Base-by-base conservation (phyloP, 2,797 vertebrate genomes). In the Syngnathus acus region DNA sequence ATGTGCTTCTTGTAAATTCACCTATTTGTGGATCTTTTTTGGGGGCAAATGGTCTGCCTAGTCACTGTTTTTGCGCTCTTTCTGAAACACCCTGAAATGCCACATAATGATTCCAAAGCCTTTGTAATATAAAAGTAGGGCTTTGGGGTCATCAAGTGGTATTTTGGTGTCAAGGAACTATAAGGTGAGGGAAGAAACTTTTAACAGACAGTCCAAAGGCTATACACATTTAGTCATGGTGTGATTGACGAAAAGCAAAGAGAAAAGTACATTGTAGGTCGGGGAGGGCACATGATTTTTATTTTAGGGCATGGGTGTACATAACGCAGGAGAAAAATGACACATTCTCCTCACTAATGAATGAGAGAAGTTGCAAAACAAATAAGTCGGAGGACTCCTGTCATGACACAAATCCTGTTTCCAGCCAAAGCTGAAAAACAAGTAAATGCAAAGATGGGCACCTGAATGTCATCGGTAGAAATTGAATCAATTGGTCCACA, bases 291-390 rank as follows among this genome's bases (percentile, higher is more conserved):
- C 16, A 37, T 38, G 6, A 38, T 38, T 17, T 42, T 6, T 3
- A 21, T 61, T 40, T 42, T 11, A n/a, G 19, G 58, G 38, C 6
- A 62, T 6, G 48, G 40, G 53, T 4, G 17, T 32, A 26, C 0
- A 43, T 26, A 67, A 32, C 4, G 58, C 13, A 59, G 42, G 53
- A 62, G 68, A 74, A 45, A 62, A n/a, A 23, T 76, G 60, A 77
- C 78, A 76, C 62, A 65, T 14, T 77, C 63, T 57, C 65, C 72
- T 74, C 70, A 71, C 81, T 75, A 82, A 71, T 75, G 82, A 74
- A 69, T 77, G 73, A 68, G 58, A 70, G 43, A 43, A 70, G 71
- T 59, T 11, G 71, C 17, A 59, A 61, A 77, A 9, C 4, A 48
- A 26, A 69, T 65, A n/a, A 68, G 70, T 51, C 65, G 26, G 66